Evolutionary conservation across 2,888 invertebrate genomes (phyloP).

Genomic region (Synanthedon vespiformis): DNA sequence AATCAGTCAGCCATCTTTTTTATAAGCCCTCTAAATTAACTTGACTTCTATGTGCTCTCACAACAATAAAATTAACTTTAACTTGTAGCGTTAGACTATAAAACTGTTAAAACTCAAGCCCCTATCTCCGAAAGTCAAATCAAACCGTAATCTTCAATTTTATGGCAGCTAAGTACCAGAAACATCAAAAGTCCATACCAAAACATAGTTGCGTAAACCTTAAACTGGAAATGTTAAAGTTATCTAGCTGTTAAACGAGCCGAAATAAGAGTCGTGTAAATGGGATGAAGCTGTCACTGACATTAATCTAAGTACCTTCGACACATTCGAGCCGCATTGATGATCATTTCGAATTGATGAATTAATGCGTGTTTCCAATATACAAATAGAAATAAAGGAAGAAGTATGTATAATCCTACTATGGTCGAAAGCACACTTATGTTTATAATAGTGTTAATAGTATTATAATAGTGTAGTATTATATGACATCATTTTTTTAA

Average conservation of each 20-base stretch:
- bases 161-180: conserved; percentile 22
- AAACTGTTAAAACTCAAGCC: conserved; percentile 11
- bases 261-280: conserved; percentile 25
- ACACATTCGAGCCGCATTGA: conserved; percentile 29
- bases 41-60: background rate
- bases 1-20: background rate
- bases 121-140: conserved; percentile 11
- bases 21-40: background rate
- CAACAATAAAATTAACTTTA: background rate
- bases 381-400: background rate
- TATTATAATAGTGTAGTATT: too few relatives aligned
- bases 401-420: too few relatives aligned
- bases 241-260: conserved; percentile 26
- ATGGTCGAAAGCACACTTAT: too few relatives aligned
- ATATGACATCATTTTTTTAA: too few relatives aligned
- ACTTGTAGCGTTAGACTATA: conserved; percentile 3
- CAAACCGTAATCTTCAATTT: conserved; percentile 17
- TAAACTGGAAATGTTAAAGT: conserved; percentile 9
- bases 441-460: too few relatives aligned
- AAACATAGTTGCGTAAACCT: conserved; percentile 3
- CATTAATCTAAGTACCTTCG: conserved; percentile 40
- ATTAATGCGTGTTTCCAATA: conserved; percentile 19
- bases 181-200: conserved; percentile 13
- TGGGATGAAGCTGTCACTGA: conserved; percentile 42
- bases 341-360: conserved; percentile 15